These are phyloP conservation scores for Cydia splendana DNA, from an alignment of 1,140 invertebrate species.

Conservation along the genomic window DNA sequence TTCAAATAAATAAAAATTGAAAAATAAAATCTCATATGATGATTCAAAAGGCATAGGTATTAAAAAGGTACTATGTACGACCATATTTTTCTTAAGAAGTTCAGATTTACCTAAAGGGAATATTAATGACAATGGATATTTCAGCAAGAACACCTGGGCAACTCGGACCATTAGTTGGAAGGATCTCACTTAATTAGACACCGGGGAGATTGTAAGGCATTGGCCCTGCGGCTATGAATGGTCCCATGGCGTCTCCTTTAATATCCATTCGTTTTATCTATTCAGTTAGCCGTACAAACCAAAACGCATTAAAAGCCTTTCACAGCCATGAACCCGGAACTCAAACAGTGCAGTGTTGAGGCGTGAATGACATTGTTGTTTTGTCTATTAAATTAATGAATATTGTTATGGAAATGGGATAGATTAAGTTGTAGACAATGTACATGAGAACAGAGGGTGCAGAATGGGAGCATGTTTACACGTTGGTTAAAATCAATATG, in stretches of 20 bases:
- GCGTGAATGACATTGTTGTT: background rate
- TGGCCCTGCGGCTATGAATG: constrained; percentile 9
- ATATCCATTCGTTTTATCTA: constrained; percentile 12
- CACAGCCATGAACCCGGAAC: background rate
- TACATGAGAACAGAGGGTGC: no score
- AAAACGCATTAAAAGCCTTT: constrained; percentile 16
- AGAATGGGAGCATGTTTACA: no score
- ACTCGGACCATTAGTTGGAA: constrained; percentile 21
- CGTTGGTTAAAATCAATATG: no score
- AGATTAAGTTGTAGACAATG: background rate
- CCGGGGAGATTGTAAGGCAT: constrained; percentile 25
- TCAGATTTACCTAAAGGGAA: background rate
- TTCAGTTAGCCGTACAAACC: constrained; percentile 3
- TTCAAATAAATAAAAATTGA: no score
- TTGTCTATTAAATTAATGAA: background rate
- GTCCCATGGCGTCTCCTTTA: constrained; percentile 9
- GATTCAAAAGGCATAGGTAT: no score
- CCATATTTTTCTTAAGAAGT: background rate
- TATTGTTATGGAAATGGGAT: background rate
- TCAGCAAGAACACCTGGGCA: constrained; percentile 21
- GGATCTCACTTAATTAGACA: constrained; percentile 31
- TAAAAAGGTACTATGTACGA: no score
- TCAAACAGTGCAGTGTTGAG: background rate
- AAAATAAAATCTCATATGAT: no score
- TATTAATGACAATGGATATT: constrained; percentile 23